Evolutionary conservation across 2,888 invertebrate species (phyloP).

Genomic region (Melipona beecheii): DNA sequence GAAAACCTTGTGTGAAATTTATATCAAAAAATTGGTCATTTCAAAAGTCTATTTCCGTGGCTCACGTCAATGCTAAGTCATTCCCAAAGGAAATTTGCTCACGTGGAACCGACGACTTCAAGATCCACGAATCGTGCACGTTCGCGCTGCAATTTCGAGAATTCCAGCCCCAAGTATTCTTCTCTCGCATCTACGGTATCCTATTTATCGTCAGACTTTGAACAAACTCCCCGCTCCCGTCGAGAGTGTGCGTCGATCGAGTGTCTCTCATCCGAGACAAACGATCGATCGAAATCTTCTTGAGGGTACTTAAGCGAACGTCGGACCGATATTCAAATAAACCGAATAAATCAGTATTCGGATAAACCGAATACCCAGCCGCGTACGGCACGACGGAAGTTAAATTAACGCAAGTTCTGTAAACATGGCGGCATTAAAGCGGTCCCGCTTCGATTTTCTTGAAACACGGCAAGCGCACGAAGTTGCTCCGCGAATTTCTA

Average conservation of each 20-base stretch:
- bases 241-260: background rate
- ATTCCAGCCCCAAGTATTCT: background rate
- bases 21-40: too few relatives aligned
- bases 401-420: constrained; percentile 10
- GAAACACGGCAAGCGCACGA: background rate
- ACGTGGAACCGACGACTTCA: background rate
- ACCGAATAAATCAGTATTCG: background rate
- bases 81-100: background rate
- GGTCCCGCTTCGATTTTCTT: constrained; percentile 23
- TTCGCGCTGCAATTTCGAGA: background rate
- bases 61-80: too few relatives aligned
- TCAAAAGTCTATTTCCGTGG: too few relatives aligned
- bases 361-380: background rate
- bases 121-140: background rate
- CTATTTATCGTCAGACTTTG: background rate
- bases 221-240: background rate
- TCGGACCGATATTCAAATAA: background rate
- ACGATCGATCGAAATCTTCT: background rate
- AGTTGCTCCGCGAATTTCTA: constrained; percentile 26
- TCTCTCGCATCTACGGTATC: background rate
- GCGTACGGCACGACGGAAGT: background rate
- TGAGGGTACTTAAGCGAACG: background rate
- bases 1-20: too few relatives aligned
- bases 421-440: constrained; percentile 1
- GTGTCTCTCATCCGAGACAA: background rate